A percentile compares a stretch with the other conserved stretches of the same genome.
These are phyloP conservation scores for Clavelina lepadiformis DNA, from an alignment of 23 tunicate genomes.

Conservation along the genomic window DNA sequence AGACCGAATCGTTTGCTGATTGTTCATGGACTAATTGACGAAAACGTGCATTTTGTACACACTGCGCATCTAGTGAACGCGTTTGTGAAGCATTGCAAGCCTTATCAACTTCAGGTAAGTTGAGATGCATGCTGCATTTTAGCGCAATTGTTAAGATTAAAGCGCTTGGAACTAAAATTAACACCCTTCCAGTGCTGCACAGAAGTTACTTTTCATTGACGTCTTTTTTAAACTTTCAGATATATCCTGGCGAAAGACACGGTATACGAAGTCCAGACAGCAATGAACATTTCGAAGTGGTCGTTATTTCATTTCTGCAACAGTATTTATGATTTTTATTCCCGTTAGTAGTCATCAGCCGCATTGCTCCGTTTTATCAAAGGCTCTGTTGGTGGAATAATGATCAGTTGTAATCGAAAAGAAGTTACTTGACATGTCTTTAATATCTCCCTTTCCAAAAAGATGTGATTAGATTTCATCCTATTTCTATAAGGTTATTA, in stretches of 20 bases:
- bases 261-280: conserved; percentile 82
- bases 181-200: no score
- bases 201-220: no score
- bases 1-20: conserved; percentile 93
- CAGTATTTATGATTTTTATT: conserved; percentile 43
- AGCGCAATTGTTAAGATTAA: no score
- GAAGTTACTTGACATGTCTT: no score
- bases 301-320: conserved; percentile 69
- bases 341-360: no score
- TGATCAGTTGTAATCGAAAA: no score
- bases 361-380: no score
- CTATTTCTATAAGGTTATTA: no score
- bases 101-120: conserved; percentile 82
- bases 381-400: no score
- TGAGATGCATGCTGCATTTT: not conserved
- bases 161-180: no score
- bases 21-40: conserved; percentile 96
- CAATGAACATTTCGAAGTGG: conserved; percentile 88
- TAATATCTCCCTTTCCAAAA: no score
- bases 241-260: conserved; percentile 90
- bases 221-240: conserved; percentile 43
- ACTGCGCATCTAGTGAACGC: conserved; percentile 71
- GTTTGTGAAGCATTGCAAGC: conserved; percentile 67
- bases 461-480: no score
- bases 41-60: conserved; percentile 94